A percentile compares a stretch with the other conserved stretches of the same genome.
Conservation (phyloP, 2,888 invertebrate genomes). For the Cantharis lateralis region DNA sequence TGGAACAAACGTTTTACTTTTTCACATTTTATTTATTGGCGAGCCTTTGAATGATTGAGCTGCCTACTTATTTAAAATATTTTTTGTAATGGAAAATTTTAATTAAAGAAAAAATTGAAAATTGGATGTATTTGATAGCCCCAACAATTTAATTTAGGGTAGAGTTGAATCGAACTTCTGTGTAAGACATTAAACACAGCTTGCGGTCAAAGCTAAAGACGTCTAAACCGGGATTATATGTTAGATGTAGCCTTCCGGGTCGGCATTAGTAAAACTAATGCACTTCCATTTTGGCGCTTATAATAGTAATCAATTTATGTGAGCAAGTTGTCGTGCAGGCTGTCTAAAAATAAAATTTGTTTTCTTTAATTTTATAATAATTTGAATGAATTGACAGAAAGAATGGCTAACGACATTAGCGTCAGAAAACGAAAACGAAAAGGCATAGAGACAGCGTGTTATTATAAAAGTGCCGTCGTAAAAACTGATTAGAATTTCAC, state of each 20-base stretch:
- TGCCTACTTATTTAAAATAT: too few species aligned
- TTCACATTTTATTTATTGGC: background rate
- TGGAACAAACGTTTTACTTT: conserved; percentile 3
- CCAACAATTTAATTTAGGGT: background rate
- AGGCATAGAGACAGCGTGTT: conserved; percentile 48
- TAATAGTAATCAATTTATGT: background rate
- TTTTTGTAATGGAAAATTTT: background rate
- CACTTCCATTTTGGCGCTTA: conserved; percentile 3
- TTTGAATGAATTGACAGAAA: conserved; percentile 15
- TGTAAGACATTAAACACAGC: conserved; percentile 3
- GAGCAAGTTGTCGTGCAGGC: background rate
- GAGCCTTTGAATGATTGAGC: background rate
- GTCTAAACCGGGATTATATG: conserved; percentile 9
- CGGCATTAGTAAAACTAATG: background rate
- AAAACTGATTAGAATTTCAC: conserved; percentile 57
- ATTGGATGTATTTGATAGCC: background rate
- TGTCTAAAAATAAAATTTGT: background rate
- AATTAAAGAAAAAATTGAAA: background rate
- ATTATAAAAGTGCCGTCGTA: conserved; percentile 55
- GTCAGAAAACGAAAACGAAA: conserved; percentile 40
- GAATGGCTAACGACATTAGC: conserved; percentile 25
- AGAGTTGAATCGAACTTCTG: conserved; percentile 2
- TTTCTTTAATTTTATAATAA: conserved; percentile 12
- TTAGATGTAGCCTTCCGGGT: background rate
- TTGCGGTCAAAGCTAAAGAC: conserved; percentile 15